phyloP scores from a whole-genome alignment of 2,797 vertebrate species.

The Merluccius polli region DNA sequence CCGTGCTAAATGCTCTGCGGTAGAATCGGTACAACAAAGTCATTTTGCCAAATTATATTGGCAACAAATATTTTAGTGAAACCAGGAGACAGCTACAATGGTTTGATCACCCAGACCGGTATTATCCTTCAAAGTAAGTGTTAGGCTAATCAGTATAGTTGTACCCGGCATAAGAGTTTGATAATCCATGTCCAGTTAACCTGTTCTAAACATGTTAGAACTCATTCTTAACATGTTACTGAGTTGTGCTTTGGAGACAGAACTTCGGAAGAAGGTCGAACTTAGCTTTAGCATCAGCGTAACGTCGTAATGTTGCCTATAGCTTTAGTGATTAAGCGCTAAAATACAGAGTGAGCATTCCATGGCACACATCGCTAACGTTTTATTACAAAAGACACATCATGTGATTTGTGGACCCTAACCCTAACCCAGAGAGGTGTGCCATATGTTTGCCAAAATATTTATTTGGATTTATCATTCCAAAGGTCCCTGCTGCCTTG shows the following conservation, averaged over 20 bases:
- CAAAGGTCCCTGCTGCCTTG: background rate
- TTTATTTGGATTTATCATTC: too few species aligned
- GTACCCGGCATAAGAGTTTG: too few species aligned
- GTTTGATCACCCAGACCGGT: background rate
- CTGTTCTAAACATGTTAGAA: background rate
- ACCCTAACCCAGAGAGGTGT: background rate
- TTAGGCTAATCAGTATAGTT: background rate
- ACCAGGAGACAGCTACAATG: background rate
- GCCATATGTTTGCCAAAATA: background rate
- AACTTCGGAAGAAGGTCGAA: background rate
- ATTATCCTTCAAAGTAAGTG: background rate
- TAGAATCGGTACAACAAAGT: background rate
- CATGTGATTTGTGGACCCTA: background rate
- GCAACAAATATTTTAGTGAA: background rate
- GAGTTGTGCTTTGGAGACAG: slow-evolving; percentile 1
- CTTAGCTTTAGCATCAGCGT: background rate
- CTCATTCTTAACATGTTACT: too few species aligned
- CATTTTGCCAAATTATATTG: background rate
- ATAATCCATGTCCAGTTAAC: background rate
- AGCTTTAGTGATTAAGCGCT: background rate
- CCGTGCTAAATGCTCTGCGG: background rate
- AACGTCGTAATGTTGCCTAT: background rate
- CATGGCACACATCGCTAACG: background rate
- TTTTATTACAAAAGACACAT: background rate
- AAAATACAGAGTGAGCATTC: background rate